A percentile compares a stretch with the other conserved stretches of the same genome.
These are phyloP conservation scores for Tuberolachnus salignus DNA, from an alignment of 2,888 invertebrate genomes.

Conservation along the genomic window DNA sequence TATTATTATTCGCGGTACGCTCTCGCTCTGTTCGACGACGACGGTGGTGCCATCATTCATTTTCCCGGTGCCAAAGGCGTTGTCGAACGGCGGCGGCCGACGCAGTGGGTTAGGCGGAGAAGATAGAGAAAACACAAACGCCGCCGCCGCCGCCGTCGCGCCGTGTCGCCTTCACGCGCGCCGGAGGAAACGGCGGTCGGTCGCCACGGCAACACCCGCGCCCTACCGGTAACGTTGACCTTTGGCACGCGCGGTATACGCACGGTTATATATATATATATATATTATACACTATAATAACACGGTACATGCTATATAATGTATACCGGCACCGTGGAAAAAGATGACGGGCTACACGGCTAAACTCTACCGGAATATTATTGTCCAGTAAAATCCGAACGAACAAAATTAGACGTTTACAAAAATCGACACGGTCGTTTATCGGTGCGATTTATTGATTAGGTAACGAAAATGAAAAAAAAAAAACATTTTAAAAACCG, in stretches of 20 bases:
- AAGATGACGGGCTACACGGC: too few relatives aligned
- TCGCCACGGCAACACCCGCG: slow-evolving; percentile 51
- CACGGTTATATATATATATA: not conserved
- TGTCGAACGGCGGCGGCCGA: slow-evolving; percentile 16
- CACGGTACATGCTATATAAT: not conserved
- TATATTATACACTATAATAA: slow-evolving; percentile 3
- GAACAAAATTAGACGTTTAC: too few relatives aligned
- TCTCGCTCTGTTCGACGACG: not conserved
- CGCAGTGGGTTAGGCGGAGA: not conserved
- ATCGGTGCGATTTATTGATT: too few relatives aligned
- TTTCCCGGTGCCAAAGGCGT: slow-evolving; percentile 31
- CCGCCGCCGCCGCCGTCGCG: not conserved
- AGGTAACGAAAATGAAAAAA: too few relatives aligned
- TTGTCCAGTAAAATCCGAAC: too few relatives aligned
- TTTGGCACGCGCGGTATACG: slow-evolving; percentile 31
- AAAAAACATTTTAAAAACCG: too few relatives aligned
- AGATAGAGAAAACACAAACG: not conserved
- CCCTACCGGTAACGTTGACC: slow-evolving; percentile 46
- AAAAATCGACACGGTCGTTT: too few relatives aligned
- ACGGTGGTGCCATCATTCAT: slow-evolving; percentile 18
- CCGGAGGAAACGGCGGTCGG: slow-evolving; percentile 37
- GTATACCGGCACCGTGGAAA: not conserved
- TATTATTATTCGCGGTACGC: not conserved
- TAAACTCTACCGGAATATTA: too few relatives aligned
- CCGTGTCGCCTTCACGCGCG: slow-evolving; percentile 28